A percentile compares a stretch with the other conserved stretches of the same genome.
Evolutionary conservation across 2,888 invertebrate genomes (phyloP).

Genomic region (Diadegma fenestrale): DNA sequence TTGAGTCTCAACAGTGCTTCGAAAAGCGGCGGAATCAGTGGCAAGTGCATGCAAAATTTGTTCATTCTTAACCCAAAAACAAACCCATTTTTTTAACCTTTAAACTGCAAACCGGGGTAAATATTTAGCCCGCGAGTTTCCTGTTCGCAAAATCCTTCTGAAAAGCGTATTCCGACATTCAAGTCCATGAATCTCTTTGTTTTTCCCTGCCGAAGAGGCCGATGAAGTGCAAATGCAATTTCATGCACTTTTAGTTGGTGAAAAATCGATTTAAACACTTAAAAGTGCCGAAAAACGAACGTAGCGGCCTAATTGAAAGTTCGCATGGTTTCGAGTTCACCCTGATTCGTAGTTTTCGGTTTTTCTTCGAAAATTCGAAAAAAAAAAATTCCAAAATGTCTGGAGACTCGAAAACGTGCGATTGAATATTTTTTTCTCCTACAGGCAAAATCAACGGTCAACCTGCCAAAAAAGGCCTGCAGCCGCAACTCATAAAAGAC

Average conservation of each 20-base stretch:
- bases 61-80: neutral
- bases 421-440: neutral
- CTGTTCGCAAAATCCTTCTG: too few species aligned
- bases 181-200: too few species aligned
- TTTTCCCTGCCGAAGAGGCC: too few species aligned
- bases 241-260: too few species aligned
- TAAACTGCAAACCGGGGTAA: too few species aligned
- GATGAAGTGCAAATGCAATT: too few species aligned
- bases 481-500: conserved; percentile 35
- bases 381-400: neutral
- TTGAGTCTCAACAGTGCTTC: neutral
- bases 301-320: neutral
- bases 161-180: too few species aligned
- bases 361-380: neutral
- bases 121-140: too few species aligned
- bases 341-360: too few species aligned
- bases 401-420: neutral
- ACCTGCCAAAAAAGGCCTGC: conserved; percentile 30
- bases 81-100: neutral
- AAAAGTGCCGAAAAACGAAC: too few species aligned
- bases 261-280: too few species aligned
- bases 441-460: neutral
- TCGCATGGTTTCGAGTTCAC: too few species aligned
- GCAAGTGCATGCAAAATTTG: conserved; percentile 10
- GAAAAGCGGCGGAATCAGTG: neutral